Base-by-base conservation (phyloP, 2,888 invertebrate genomes). In the Cerastoderma edule region DNA sequence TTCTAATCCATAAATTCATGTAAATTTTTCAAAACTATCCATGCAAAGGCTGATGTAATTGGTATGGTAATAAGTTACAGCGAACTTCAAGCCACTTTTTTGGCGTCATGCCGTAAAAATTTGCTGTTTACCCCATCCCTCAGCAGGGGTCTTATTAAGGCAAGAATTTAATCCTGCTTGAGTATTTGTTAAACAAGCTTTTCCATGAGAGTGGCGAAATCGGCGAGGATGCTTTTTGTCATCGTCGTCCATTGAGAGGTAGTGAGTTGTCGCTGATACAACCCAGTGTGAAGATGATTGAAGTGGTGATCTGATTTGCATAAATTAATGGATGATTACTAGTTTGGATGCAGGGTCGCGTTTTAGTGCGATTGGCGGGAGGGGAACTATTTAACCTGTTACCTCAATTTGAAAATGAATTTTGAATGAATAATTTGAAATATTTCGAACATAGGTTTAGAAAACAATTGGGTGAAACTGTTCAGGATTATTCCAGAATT, bases 291-390 rank as follows among this genome's bases (percentile, higher is more conserved):
- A 78, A 74, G 71, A 78, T 74, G 46, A 50, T 71, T 46, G 63
- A 74, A 78, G 71, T 60, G 39, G 33, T 39, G 46, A 64, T 60
- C 78, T 73, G 63, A 78, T 78, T 78, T 78, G 78, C 78, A 78
- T 74, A 74, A 74, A 78, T 78, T 78, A 73, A 67, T 44, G 57
- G 46, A 32, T 54, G 73, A 76, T 76, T 76, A 74, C 60, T 48
- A 60, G 73, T 63, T 68, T 48, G 33, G 68, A 64, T 60, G 60
- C 60, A 60, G 39, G 22, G 60, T 60, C 60, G 60, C 39, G 60
- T 60, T 39, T 39, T 60, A 27, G 27, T 32, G 32, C 19, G 13
- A 39, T 22, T 60, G 60, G 60, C 60, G 39, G 60, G 60, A 60
- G 60, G 60, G 39, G 39, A 60, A 24, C 24, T 60, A 35, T 60